A percentile compares a stretch with the other conserved stretches of the same genome.
Conservation (phyloP, 2,888 invertebrate species). For the Drosophila leonis region DNA sequence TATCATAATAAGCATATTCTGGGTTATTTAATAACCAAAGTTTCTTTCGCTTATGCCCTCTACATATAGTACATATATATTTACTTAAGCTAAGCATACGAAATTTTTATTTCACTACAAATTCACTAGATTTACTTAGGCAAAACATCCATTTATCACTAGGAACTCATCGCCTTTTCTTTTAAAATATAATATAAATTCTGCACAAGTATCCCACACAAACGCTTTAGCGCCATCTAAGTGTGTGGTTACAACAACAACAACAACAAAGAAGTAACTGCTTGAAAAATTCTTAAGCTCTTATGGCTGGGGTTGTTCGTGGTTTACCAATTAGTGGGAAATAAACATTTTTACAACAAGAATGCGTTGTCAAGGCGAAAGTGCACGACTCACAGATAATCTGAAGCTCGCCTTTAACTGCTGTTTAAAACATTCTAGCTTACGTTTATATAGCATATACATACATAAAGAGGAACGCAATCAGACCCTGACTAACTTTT, state of each 20-base stretch:
- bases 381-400: constrained; percentile 1
- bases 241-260: neutral
- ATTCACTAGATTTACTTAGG: neutral
- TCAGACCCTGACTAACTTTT: neutral
- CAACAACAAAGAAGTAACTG: neutral
- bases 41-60: too few species aligned
- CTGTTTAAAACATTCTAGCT: constrained; percentile 6
- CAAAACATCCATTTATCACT: neutral
- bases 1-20: too few species aligned
- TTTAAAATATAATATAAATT: constrained; percentile 7
- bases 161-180: too few species aligned
- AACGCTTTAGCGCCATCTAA: constrained; percentile 3
- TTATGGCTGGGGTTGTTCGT: neutral
- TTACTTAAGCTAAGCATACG: too few species aligned
- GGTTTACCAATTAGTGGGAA: constrained; percentile 12
- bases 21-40: too few species aligned
- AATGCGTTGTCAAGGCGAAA: neutral
- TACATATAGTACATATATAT: too few species aligned
- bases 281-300: constrained; percentile 10
- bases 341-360: constrained; percentile 12
- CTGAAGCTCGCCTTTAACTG: constrained; percentile 4
- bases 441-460: neutral
- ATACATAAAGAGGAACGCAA: constrained; percentile 1
- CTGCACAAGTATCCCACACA: constrained; percentile 1
- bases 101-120: neutral